phyloP scores from a whole-genome alignment of 2,888 invertebrate genomes.

The Anarsia innoxiella region DNA sequence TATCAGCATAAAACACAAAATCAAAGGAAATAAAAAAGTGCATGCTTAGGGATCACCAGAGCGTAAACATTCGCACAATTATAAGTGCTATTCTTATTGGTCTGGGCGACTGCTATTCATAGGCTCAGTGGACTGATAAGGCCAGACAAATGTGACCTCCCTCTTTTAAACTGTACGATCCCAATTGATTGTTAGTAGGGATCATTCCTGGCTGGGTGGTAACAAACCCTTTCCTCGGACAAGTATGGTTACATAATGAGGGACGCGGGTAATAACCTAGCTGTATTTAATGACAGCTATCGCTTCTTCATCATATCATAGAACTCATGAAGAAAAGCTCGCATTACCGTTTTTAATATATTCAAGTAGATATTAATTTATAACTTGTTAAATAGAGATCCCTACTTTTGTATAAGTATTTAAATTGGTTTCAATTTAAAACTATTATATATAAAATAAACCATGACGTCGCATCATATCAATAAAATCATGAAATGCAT shows the following conservation, averaged over 20 bases:
- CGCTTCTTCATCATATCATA: too few species aligned
- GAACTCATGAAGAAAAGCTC: too few species aligned
- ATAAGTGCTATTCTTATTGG: conserved; percentile 29
- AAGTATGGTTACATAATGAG: conserved; percentile 20
- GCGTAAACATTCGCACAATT: conserved; percentile 28
- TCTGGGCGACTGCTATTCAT: conserved; percentile 33
- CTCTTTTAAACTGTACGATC: conserved; percentile 14
- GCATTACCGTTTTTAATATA: too few species aligned
- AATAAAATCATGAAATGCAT: too few species aligned
- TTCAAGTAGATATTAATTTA: too few species aligned
- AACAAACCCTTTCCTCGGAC: conserved; percentile 34
- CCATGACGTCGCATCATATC: too few species aligned
- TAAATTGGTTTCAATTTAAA: too few species aligned
- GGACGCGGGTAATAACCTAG: neutral
- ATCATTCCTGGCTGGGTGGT: neutral
- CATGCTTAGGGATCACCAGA: conserved; percentile 20
- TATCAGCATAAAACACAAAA: too few species aligned
- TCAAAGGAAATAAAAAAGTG: neutral
- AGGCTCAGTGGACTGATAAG: conserved; percentile 27
- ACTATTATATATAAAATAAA: too few species aligned
- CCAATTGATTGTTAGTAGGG: neutral
- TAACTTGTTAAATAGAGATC: too few species aligned
- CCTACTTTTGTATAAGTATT: too few species aligned
- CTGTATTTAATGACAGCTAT: conserved; percentile 4
- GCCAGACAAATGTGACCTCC: conserved; percentile 29